Conservation (phyloP, 2,113 vertebrate genomes). For the Amia ocellicauda region DNA sequence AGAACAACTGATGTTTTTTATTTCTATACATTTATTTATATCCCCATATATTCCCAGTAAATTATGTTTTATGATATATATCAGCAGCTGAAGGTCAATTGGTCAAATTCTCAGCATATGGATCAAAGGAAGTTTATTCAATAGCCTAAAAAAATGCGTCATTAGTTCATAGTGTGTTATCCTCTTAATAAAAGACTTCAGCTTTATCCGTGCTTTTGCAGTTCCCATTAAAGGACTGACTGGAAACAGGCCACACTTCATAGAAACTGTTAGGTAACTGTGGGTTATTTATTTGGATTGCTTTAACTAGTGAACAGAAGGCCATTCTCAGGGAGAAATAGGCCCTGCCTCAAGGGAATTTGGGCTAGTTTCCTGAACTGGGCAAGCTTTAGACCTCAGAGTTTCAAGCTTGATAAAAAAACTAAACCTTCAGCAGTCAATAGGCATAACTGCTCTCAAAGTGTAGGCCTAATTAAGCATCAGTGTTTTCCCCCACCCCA, state of each 20-base stretch:
- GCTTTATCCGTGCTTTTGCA: background rate
- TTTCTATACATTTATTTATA: no score
- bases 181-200: no score
- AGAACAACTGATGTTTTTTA: no score
- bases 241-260: background rate
- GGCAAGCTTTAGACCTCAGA: no score
- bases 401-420: background rate
- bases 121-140: no score
- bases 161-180: no score
- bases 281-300: background rate
- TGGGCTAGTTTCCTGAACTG: background rate
- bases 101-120: no score
- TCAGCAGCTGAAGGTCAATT: no score
- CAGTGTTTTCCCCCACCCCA: background rate
- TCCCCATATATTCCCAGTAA: no score
- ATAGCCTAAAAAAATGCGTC: no score
- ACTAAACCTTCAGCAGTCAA: background rate
- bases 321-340: background rate
- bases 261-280: background rate
- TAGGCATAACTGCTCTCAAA: background rate
- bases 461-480: background rate
- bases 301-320: conserved; percentile 3
- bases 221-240: background rate
- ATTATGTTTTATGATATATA: no score
- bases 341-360: background rate